Conservation (phyloP, 2,113 vertebrate genomes). For the Hemibagrus wyckioides region DNA sequence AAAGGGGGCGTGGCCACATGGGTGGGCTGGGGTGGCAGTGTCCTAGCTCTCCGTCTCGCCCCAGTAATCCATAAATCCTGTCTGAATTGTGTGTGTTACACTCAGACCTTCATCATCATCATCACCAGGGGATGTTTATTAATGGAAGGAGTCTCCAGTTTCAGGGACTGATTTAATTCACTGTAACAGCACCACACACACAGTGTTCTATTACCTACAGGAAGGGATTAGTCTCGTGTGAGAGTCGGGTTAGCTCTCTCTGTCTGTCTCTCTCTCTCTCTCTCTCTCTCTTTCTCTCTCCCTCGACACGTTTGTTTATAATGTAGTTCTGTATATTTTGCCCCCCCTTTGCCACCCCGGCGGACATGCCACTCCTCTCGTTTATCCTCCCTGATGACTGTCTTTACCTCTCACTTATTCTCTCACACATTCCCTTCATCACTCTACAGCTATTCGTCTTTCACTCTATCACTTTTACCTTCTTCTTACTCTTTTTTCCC, state of each 20-base stretch:
- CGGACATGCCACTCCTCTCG: not conserved
- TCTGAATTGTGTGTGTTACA: too few relatives aligned
- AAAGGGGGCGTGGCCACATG: too few relatives aligned
- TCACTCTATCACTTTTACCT: not conserved
- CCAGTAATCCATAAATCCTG: too few relatives aligned
- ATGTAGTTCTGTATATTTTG: too few relatives aligned
- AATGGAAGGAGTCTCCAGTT: not conserved
- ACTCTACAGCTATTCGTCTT: not conserved
- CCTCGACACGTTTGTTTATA: too few relatives aligned
- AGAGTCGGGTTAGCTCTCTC: too few relatives aligned
- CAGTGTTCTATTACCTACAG: not conserved
- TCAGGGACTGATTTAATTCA: not conserved
- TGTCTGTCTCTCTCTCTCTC: too few relatives aligned
- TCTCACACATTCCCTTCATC: not conserved
- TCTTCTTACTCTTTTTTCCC: not conserved
- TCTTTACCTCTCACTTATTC: constrained; percentile 21
- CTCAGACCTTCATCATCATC: not conserved
- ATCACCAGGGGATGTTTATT: not conserved
- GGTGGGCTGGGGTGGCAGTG: too few relatives aligned
- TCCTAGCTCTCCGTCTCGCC: too few relatives aligned
- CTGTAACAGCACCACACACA: not conserved
- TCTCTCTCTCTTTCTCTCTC: too few relatives aligned
- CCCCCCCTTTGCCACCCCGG: not conserved
- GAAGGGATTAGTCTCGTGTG: not conserved
- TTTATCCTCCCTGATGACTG: constrained; percentile 14